Percentiles rank a stretch among this genome's conserved stretches.
Evolutionary conservation across 2,113 vertebrate genomes (phyloP).

Genomic region (Calyptommatus sinebrachiatus): DNA sequence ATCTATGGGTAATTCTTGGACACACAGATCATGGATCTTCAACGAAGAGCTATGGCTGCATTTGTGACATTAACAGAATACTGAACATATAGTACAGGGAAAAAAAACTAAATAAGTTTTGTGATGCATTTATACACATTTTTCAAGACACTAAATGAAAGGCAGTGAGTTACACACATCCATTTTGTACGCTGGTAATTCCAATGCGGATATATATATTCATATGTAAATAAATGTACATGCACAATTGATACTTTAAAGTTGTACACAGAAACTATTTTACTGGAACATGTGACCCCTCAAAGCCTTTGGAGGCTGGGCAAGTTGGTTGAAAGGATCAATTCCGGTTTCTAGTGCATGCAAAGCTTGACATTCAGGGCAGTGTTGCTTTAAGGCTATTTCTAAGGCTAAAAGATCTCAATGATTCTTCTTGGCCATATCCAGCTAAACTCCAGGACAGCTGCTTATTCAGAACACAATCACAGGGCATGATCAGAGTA

Average conservation of each 20-base stretch:
- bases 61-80: conserved; percentile 58
- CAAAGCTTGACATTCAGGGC: conserved; percentile 61
- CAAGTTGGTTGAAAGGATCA: conserved; percentile 39
- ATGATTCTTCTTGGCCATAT: conserved; percentile 9
- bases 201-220: conserved; percentile 40
- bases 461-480: conserved; percentile 26
- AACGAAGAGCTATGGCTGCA: conserved; percentile 59
- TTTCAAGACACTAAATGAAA: conserved; percentile 59
- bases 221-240: conserved; percentile 48
- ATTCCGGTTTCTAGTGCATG: conserved; percentile 31
- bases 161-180: conserved; percentile 68
- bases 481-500: neutral
- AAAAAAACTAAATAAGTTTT: conserved; percentile 45
- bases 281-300: conserved; percentile 48
- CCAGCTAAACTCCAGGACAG: conserved; percentile 40
- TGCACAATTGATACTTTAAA: conserved; percentile 50
- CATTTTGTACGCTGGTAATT: conserved; percentile 58
- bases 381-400: conserved; percentile 70
- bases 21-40: conserved; percentile 26
- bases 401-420: conserved; percentile 59
- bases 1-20: neutral
- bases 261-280: conserved; percentile 42
- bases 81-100: conserved; percentile 48
- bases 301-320: conserved; percentile 44
- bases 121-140: conserved; percentile 66